These are phyloP conservation scores for Pipistrellus nathusii DNA, from an alignment of 2,797 vertebrate species.

Conservation along the genomic window DNA sequence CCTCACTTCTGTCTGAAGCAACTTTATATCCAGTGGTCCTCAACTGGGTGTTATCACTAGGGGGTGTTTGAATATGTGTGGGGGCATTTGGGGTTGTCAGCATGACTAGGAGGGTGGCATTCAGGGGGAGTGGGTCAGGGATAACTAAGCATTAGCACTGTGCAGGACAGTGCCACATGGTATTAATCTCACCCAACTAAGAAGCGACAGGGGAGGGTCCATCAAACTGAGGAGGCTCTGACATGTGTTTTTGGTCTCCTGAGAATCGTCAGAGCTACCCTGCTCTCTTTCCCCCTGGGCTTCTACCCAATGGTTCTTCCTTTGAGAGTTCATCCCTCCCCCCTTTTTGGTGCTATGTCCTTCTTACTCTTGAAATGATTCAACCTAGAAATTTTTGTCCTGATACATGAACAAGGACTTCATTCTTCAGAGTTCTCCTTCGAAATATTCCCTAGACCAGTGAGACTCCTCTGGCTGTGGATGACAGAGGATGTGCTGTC, in stretches of 20 bases:
- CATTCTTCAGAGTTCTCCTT: neutral
- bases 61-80: neutral
- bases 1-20: neutral
- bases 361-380: neutral
- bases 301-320: neutral
- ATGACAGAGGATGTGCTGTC: neutral
- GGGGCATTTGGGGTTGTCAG: neutral
- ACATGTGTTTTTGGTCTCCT: neutral
- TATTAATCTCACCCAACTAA: neutral
- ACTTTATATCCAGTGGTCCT: neutral
- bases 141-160: neutral
- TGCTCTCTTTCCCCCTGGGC: neutral
- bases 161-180: fast-evolving
- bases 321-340: neutral
- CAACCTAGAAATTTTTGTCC: neutral
- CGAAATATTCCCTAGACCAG: neutral
- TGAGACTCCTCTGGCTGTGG: neutral
- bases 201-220: neutral
- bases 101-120: neutral
- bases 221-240: neutral
- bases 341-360: neutral
- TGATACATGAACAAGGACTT: neutral
- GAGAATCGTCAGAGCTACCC: neutral
- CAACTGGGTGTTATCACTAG: fast-evolving
- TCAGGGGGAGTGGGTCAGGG: neutral